phyloP scores from a whole-genome alignment of 2,797 vertebrate species.

The Enteromius paludinosus region DNA sequence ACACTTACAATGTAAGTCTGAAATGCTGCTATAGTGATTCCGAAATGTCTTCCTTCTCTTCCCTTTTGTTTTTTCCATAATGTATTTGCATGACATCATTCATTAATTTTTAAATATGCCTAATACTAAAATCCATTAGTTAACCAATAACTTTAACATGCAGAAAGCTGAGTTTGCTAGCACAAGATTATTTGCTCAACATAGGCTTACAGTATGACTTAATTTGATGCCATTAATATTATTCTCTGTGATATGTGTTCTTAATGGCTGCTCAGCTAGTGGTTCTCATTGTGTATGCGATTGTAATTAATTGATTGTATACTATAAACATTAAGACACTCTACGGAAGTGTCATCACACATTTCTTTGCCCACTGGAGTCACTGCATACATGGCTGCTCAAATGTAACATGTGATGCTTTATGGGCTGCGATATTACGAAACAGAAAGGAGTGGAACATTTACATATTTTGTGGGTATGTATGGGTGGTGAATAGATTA shows the following conservation, averaged over 20 bases:
- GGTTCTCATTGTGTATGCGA: not conserved
- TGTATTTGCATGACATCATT: conserved; percentile 3
- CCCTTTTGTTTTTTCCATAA: not conserved
- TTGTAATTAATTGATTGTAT: not conserved
- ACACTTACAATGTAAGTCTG: not conserved
- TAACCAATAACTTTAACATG: not conserved
- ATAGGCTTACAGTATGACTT: not conserved
- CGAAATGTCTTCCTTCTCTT: not conserved
- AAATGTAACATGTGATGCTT: not conserved
- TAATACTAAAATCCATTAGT: not conserved
- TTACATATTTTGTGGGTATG: not conserved
- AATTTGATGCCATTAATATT: not conserved
- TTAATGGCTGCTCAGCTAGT: not conserved
- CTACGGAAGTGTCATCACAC: not conserved
- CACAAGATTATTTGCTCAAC: not conserved
- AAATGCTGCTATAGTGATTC: conserved; percentile 9
- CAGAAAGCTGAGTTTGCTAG: not conserved
- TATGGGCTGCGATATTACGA: not conserved
- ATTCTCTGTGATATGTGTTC: not conserved
- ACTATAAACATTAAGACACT: not conserved
- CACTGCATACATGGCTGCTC: not conserved
- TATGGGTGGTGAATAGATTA: conserved; percentile 10
- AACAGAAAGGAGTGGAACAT: conserved; percentile 31
- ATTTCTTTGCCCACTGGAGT: not conserved
- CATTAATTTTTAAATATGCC: not conserved